A percentile compares a stretch with the other conserved stretches of the same genome.
phyloP scores from a whole-genome alignment of 1,140 invertebrate genomes.

The Nephotettix cincticeps region DNA sequence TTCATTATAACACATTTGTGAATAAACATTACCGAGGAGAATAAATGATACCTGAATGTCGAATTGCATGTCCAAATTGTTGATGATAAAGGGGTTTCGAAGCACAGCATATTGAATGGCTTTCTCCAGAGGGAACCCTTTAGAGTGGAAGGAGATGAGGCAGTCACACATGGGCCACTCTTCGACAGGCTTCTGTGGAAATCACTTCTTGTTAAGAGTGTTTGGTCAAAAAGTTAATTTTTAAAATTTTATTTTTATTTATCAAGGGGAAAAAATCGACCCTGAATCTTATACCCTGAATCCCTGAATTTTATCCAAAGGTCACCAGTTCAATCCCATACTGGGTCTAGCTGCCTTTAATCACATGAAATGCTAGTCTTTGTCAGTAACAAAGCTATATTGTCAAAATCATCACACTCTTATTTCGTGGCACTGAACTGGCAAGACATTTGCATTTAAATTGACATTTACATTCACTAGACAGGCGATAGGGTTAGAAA shows the following conservation, averaged over 20 bases:
- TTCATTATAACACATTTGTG: too few species aligned
- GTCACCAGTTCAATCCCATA: background rate
- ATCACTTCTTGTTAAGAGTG: too few species aligned
- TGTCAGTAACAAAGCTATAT: too few species aligned
- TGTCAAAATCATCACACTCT: too few species aligned
- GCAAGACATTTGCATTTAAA: too few species aligned
- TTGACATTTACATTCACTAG: too few species aligned
- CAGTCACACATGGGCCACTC: slow-evolving; percentile 98
- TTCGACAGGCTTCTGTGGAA: slow-evolving; percentile 93
- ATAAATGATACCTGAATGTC: slow-evolving; percentile 72
- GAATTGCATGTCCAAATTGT: slow-evolving; percentile 98
- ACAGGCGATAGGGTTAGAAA: too few species aligned
- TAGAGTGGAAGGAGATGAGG: slow-evolving; percentile 97
- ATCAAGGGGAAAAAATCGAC: background rate
- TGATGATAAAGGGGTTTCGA: slow-evolving; percentile 95
- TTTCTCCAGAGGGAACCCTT: slow-evolving; percentile 96
- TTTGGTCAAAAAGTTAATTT: too few species aligned
- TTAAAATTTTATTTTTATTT: slow-evolving; percentile 36
- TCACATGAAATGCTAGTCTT: too few species aligned
- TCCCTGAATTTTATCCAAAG: background rate
- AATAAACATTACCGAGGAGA: too few species aligned
- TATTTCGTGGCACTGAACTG: too few species aligned
- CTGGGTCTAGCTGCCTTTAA: too few species aligned
- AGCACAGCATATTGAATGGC: slow-evolving; percentile 94
- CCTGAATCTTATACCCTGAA: background rate